phyloP scores from a whole-genome alignment of 2,797 vertebrate genomes.

The Delichon dasypus region DNA sequence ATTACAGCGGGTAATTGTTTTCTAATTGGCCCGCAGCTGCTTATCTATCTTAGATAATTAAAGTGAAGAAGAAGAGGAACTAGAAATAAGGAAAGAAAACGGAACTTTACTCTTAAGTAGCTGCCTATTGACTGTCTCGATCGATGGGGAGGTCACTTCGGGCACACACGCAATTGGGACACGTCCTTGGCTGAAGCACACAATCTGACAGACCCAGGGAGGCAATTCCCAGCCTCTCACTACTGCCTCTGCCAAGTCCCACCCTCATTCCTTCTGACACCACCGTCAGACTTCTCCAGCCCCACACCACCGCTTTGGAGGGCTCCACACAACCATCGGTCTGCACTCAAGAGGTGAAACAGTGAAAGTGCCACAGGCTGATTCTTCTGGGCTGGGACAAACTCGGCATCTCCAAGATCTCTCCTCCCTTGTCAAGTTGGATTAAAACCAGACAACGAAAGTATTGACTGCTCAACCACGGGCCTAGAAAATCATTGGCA shows the following conservation, averaged over 20 bases:
- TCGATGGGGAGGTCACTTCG: conserved; percentile 65
- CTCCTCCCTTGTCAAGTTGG: not conserved
- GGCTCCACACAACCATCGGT: not conserved
- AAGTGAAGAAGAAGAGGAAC: conserved; percentile 34
- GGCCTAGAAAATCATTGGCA: not conserved
- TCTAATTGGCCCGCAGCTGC: conserved; percentile 70
- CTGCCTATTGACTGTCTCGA: conserved; percentile 49
- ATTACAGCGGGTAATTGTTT: conserved; percentile 71
- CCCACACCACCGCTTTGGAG: not conserved
- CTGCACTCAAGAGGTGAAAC: not conserved
- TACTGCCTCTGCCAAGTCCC: not conserved
- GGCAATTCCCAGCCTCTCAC: not conserved
- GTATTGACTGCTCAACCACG: not conserved
- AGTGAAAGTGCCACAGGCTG: not conserved
- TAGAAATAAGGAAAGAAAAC: conserved; percentile 47
- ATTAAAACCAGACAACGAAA: conserved; percentile 9
- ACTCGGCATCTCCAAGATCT: not conserved
- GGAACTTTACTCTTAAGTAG: conserved; percentile 63
- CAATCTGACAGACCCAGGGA: not conserved
- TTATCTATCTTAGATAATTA: conserved; percentile 75
- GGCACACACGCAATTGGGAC: not conserved
- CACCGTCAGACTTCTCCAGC: not conserved
- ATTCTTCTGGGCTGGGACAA: not conserved
- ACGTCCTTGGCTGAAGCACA: not conserved
- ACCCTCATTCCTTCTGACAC: not conserved